These are phyloP conservation scores for Drosophila obscura DNA, from an alignment of 1,140 invertebrate genomes.

Conservation along the genomic window DNA sequence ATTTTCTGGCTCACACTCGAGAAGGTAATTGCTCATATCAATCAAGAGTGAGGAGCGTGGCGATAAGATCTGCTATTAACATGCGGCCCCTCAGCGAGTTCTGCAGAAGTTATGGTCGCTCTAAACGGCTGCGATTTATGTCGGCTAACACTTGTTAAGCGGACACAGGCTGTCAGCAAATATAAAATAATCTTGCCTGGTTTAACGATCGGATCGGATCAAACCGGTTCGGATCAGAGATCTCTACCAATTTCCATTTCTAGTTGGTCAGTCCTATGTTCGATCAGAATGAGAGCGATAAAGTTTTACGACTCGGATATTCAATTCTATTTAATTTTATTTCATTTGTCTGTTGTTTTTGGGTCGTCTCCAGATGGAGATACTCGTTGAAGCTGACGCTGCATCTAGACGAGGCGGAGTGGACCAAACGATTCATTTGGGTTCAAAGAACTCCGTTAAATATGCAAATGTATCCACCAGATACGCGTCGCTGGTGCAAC, in stretches of 20 bases:
- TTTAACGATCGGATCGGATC: slow-evolving; percentile 40
- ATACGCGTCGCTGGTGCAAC: slow-evolving; percentile 66
- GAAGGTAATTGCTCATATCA: slow-evolving; percentile 62
- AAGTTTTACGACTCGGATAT: slow-evolving; percentile 29
- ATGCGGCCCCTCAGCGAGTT: not conserved
- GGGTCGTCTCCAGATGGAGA: slow-evolving; percentile 16
- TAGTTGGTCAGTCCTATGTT: slow-evolving; percentile 21
- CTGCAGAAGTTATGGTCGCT: slow-evolving; percentile 40
- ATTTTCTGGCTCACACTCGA: slow-evolving; percentile 38
- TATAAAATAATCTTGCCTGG: slow-evolving; percentile 40
- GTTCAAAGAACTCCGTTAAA: slow-evolving; percentile 70
- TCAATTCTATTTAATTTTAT: slow-evolving; percentile 29
- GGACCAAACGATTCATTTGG: slow-evolving; percentile 31
- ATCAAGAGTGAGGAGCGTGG: slow-evolving; percentile 36
- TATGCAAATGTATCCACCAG: slow-evolving; percentile 76
- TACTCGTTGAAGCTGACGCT: slow-evolving; percentile 21
- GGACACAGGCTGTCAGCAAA: slow-evolving; percentile 33
- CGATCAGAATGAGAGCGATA: slow-evolving; percentile 42
- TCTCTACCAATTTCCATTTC: slow-evolving; percentile 29
- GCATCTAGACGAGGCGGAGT: slow-evolving; percentile 10
- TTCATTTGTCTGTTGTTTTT: slow-evolving; percentile 7
- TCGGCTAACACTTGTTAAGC: slow-evolving; percentile 48
- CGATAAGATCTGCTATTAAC: too few species aligned
- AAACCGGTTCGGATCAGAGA: slow-evolving; percentile 50
- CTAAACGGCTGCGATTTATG: slow-evolving; percentile 36